Conservation (phyloP, 2,888 invertebrate genomes). For the Scaeva pyrastri region DNA sequence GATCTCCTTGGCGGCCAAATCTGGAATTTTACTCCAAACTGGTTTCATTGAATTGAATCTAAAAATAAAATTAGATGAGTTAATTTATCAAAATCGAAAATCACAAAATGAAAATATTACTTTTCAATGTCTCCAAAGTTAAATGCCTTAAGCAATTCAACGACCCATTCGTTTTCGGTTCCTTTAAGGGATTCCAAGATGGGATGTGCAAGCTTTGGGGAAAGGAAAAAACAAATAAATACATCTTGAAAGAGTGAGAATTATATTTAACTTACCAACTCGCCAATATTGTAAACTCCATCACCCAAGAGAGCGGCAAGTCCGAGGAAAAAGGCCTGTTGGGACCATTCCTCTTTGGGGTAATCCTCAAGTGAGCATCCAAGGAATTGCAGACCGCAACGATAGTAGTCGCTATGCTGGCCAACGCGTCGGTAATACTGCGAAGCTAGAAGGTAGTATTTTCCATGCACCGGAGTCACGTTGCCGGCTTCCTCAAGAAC, state of each 20-base stretch:
- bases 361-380: slow-evolving; percentile 90
- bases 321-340: slow-evolving; percentile 95
- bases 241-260: neutral
- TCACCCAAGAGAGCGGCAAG: slow-evolving; percentile 97
- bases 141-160: slow-evolving; percentile 93
- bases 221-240: slow-evolving; percentile 64
- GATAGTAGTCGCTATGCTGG: slow-evolving; percentile 97
- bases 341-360: slow-evolving; percentile 87
- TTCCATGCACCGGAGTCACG: slow-evolving; percentile 95
- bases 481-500: slow-evolving; percentile 95
- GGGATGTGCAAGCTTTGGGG: slow-evolving; percentile 93
- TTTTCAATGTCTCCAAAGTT: slow-evolving; percentile 90
- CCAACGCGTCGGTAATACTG: slow-evolving; percentile 93
- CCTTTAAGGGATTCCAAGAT: slow-evolving; percentile 93
- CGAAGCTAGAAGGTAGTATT: slow-evolving; percentile 96
- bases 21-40: slow-evolving; percentile 92
- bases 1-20: slow-evolving; percentile 91
- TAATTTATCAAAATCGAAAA: neutral
- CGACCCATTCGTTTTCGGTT: slow-evolving; percentile 94
- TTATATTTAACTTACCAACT: slow-evolving; percentile 87
- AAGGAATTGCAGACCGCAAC: slow-evolving; percentile 93
- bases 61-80: slow-evolving; percentile 17
- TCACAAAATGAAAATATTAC: slow-evolving; percentile 1
- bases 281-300: slow-evolving; percentile 98
- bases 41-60: slow-evolving; percentile 89